A percentile compares a stretch with the other conserved stretches of the same genome.
phyloP scores from a whole-genome alignment of 2,113 vertebrate species.

The Proteles cristata region DNA sequence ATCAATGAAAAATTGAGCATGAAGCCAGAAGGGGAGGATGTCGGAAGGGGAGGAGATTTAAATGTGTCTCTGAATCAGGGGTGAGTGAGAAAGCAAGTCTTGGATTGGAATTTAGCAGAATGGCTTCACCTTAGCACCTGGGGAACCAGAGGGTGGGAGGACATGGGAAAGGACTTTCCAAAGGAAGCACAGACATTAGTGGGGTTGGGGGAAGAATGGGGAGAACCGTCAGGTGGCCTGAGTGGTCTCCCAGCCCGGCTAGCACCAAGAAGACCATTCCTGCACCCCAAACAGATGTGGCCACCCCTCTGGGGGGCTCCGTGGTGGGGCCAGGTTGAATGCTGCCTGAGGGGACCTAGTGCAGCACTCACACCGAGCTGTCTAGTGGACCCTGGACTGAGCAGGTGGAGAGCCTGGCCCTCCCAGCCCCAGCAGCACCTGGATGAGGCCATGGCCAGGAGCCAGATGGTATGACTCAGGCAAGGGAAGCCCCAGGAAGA shows the following conservation, averaged over 20 bases:
- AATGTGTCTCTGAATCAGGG: background rate
- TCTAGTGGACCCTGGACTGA: background rate
- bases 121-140: background rate
- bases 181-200: background rate
- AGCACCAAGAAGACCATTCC: background rate
- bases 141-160: no score
- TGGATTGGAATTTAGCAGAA: background rate
- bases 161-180: background rate
- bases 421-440: background rate
- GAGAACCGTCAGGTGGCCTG: background rate
- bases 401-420: background rate
- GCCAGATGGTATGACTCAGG: background rate
- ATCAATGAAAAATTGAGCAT: background rate
- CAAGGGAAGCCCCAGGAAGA: background rate
- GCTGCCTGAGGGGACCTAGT: background rate
- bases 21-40: background rate
- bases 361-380: background rate
- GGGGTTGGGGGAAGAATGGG: accelerated
- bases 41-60: background rate
- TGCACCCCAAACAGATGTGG: background rate
- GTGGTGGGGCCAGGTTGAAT: background rate
- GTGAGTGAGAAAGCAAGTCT: background rate
- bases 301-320: background rate
- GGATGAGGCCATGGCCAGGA: background rate
- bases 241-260: background rate